phyloP scores from a whole-genome alignment of 1,140 invertebrate genomes.

The Ylistrum balloti region DNA sequence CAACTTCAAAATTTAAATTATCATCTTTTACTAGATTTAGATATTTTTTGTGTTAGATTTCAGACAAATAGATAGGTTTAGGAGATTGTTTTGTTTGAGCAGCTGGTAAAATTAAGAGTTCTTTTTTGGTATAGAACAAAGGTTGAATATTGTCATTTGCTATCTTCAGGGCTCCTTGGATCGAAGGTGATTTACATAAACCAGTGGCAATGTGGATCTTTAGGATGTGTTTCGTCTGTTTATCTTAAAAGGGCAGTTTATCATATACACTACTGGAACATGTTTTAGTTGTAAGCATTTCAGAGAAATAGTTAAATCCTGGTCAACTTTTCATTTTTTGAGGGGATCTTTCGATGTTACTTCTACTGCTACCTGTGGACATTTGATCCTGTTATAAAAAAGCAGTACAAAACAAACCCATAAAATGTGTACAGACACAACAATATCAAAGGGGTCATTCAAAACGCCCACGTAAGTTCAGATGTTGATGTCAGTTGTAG shows the following conservation, averaged over 20 bases:
- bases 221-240: not conserved
- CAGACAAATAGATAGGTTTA: not conserved
- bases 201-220: not conserved
- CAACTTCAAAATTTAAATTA: not conserved
- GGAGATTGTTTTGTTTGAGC: not conserved
- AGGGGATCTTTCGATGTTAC: no score
- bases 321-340: no score
- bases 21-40: not conserved
- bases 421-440: no score
- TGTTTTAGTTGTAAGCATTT: no score
- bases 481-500: no score
- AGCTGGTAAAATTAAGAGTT: not conserved
- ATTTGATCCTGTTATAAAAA: no score
- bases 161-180: not conserved
- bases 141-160: not conserved
- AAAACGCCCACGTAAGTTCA: no score
- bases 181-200: constrained; percentile 6
- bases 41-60: not conserved
- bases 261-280: not conserved
- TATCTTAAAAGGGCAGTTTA: not conserved
- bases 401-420: no score
- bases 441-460: no score
- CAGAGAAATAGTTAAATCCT: no score
- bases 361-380: no score
- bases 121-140: not conserved